Evolutionary conservation across 1,140 invertebrate genomes (phyloP).

Genomic region (Diachasmimorpha longicaudata): DNA sequence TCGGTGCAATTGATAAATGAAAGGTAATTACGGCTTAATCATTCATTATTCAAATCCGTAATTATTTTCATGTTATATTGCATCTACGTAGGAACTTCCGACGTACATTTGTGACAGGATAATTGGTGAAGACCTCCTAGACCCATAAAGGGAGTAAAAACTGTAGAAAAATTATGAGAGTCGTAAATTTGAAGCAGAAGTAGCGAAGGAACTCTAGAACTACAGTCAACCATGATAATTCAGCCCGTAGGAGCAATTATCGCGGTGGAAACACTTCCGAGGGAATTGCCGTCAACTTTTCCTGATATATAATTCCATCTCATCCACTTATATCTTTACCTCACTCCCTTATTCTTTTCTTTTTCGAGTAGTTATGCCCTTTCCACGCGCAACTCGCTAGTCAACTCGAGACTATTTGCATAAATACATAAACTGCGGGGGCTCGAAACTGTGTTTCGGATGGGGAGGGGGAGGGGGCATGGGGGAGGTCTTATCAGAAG

Average conservation of each 20-base stretch:
- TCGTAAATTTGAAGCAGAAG: not conserved
- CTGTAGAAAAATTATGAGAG: not conserved
- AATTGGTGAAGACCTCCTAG: not conserved
- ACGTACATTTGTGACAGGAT: not conserved
- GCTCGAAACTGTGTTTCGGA: no score
- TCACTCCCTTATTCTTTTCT: not conserved
- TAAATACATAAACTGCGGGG: not conserved
- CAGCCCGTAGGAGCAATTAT: not conserved
- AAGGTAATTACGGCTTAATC: no score
- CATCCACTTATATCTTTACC: not conserved
- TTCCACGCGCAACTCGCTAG: not conserved
- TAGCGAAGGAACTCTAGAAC: not conserved
- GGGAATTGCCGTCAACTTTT: slow-evolving; percentile 4
- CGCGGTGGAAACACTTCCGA: not conserved
- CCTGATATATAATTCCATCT: not conserved
- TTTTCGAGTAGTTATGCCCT: not conserved
- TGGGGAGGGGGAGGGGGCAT: no score
- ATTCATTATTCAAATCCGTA: no score
- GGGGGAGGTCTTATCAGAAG: no score
- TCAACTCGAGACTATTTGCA: not conserved
- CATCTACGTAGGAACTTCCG: not conserved
- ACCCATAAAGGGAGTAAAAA: not conserved
- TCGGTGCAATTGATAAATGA: no score
- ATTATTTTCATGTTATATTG: no score
- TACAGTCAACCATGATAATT: not conserved